Evolutionary conservation across 2,888 invertebrate genomes (phyloP).

Genomic region (Meganola albula): DNA sequence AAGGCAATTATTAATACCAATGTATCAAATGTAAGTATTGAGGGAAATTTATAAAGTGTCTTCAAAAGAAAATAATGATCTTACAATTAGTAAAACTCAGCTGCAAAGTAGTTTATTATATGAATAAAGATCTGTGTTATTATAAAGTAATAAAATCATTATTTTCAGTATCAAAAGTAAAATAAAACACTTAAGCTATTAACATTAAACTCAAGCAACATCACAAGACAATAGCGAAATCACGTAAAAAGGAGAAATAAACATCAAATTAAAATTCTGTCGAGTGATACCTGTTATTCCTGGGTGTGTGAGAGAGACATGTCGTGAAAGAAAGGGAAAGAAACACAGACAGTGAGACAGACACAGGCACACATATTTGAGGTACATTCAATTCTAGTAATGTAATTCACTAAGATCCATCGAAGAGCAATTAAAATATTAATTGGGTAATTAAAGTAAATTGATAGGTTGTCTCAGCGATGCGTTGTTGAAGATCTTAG

Average conservation of each 20-base stretch:
- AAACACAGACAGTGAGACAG: constrained; percentile 76
- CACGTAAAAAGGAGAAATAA: constrained; percentile 43
- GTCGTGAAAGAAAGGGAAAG: constrained; percentile 73
- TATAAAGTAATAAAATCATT: constrained; percentile 16
- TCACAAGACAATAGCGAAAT: constrained; percentile 64
- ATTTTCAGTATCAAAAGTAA: constrained; percentile 6
- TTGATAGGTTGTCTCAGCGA: too few relatives aligned
- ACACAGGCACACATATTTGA: constrained; percentile 67
- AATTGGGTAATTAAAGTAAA: too few relatives aligned
- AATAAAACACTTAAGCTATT: constrained; percentile 16
- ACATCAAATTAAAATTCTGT: constrained; percentile 41
- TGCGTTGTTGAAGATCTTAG: too few relatives aligned
- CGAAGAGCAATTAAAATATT: too few relatives aligned
- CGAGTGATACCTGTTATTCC: constrained; percentile 76
- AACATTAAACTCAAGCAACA: constrained; percentile 51
- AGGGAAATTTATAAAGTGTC: too few relatives aligned
- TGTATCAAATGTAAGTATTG: too few relatives aligned
- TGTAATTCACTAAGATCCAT: too few relatives aligned
- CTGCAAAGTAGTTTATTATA: too few relatives aligned
- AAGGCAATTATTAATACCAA: too few relatives aligned
- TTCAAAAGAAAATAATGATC: too few relatives aligned
- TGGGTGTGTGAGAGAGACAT: constrained; percentile 75
- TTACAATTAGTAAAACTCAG: too few relatives aligned
- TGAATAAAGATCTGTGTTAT: too few relatives aligned
- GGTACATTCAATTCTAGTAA: constrained; percentile 27